Evolutionary conservation across 2,113 vertebrate species (phyloP).

Genomic region (Nibea albiflora): DNA sequence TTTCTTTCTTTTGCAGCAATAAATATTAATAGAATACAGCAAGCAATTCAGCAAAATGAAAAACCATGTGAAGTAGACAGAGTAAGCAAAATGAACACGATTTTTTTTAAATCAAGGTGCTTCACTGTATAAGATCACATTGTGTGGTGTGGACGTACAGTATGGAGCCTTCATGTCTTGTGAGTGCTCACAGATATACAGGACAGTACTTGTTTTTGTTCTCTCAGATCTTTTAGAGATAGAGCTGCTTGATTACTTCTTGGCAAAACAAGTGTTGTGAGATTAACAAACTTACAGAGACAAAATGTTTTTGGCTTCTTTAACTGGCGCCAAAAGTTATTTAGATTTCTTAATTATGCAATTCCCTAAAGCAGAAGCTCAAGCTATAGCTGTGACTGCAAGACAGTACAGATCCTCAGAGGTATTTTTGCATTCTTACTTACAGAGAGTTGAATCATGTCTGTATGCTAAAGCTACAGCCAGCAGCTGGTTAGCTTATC

Average conservation of each 20-base stretch:
- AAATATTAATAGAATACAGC: constrained; percentile 4
- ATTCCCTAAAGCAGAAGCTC: not conserved
- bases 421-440: not conserved
- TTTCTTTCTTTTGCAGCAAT: not conserved
- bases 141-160: not conserved
- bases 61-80: not conserved
- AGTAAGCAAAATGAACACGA: no score
- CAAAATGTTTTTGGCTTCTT: constrained; percentile 10
- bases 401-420: not conserved
- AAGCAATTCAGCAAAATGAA: not conserved
- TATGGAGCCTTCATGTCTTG: not conserved
- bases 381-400: not conserved
- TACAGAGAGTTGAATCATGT: no score
- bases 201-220: not conserved
- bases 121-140: not conserved
- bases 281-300: not conserved
- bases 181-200: not conserved
- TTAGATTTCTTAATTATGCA: constrained; percentile 10
- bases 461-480: no score
- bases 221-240: not conserved
- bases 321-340: not conserved
- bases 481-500: no score
- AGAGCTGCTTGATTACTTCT: constrained; percentile 13
- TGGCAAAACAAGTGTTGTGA: constrained; percentile 7
- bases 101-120: not conserved